phyloP scores from a whole-genome alignment of 2,888 invertebrate genomes.

The Drosophila paramelanica region DNA sequence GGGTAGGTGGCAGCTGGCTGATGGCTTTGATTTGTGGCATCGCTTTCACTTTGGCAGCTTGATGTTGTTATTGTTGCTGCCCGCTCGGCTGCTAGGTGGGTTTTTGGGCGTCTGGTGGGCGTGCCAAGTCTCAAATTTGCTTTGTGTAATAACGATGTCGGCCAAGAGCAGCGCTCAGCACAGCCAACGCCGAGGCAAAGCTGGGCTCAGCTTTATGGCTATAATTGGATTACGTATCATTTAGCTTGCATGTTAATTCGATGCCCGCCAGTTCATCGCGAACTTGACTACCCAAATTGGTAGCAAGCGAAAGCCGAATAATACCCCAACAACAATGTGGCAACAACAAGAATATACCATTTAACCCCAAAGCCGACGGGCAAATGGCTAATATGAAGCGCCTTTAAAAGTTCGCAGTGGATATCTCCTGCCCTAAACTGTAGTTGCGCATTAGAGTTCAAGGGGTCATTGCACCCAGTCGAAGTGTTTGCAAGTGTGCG shows the following conservation, averaged over 20 bases:
- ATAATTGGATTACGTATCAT: conserved; percentile 46
- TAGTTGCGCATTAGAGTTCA: neutral
- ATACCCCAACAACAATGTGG: neutral
- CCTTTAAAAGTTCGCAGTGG: neutral
- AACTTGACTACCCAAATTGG: conserved; percentile 14
- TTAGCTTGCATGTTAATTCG: conserved; percentile 35
- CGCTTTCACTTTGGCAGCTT: conserved; percentile 69
- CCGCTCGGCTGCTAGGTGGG: neutral
- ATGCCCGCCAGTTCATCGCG: conserved; percentile 41
- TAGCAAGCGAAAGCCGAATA: neutral
- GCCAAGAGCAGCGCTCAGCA: conserved; percentile 36
- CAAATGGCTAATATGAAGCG: neutral
- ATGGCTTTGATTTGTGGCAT: conserved; percentile 73
- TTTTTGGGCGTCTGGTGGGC: conserved; percentile 27
- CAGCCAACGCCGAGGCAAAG: neutral
- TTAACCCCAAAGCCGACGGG: neutral
- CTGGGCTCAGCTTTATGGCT: conserved; percentile 18
- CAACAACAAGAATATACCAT: conserved; percentile 4
- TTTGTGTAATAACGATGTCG: conserved; percentile 43
- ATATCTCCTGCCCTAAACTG: too few species aligned
- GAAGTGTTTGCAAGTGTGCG: neutral
- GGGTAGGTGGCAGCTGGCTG: conserved; percentile 26
- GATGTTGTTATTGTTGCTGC: conserved; percentile 14
- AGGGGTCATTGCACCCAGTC: neutral
- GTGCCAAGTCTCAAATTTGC: conserved; percentile 31